Conservation (phyloP, 2,888 invertebrate genomes). For the Mesorhabditis sp. region DNA sequence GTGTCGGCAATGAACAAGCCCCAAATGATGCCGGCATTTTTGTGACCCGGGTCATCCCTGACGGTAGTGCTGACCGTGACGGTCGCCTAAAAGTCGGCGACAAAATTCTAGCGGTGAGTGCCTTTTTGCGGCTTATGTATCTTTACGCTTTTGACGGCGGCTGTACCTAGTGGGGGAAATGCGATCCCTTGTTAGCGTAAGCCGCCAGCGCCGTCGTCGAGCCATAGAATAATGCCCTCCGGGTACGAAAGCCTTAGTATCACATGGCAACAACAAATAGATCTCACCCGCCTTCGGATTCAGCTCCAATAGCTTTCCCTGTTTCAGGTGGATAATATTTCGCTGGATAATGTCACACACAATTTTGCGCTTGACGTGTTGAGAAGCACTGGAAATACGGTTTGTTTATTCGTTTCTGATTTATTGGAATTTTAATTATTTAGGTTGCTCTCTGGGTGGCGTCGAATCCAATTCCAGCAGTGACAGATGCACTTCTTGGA, state of each 20-base stretch:
- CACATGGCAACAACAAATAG: not conserved
- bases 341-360: slow-evolving; percentile 90
- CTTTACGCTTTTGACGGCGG: not conserved
- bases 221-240: too few relatives aligned
- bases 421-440: not conserved
- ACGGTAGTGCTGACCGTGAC: slow-evolving; percentile 91
- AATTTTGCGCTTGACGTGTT: slow-evolving; percentile 94
- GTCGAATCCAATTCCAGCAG: not conserved
- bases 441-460: not conserved
- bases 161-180: not conserved
- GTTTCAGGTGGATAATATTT: slow-evolving; percentile 65
- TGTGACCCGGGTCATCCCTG: slow-evolving; percentile 97
- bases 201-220: not conserved
- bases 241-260: slow-evolving; percentile 58
- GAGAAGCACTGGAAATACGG: slow-evolving; percentile 87
- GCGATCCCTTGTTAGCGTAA: not conserved
- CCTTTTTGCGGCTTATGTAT: not conserved
- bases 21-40: slow-evolving; percentile 98
- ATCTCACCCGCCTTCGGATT: not conserved
- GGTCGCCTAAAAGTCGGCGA: slow-evolving; percentile 86
- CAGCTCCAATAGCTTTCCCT: not conserved
- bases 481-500: not conserved
- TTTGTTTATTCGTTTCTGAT: not conserved
- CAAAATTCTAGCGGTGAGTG: slow-evolving; percentile 77
- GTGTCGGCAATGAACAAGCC: slow-evolving; percentile 96